These are phyloP conservation scores for Mallateleia sp. DNA, from an alignment of 2,888 invertebrate genomes.

Conservation along the genomic window DNA sequence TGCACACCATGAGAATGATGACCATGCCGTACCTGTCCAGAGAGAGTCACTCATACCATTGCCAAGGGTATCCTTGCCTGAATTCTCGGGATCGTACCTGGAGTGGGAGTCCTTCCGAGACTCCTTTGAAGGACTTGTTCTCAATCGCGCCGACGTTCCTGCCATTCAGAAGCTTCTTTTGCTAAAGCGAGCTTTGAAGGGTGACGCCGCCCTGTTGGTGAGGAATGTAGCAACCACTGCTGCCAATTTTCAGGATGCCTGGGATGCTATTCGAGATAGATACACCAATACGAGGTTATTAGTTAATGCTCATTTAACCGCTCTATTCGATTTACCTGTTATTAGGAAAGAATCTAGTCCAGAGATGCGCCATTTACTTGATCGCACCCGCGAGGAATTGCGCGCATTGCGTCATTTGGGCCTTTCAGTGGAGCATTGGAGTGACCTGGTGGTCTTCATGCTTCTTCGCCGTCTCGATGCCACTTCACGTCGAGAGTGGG, in stretches of 20 bases:
- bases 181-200: conserved; percentile 59
- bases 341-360: conserved; percentile 35
- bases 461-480: no score
- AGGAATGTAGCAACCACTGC: conserved; percentile 53
- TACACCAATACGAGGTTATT: conserved; percentile 70
- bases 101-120: conserved; percentile 41
- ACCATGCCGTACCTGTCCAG: no score
- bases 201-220: conserved; percentile 56
- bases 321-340: conserved; percentile 55
- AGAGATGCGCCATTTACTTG: conserved; percentile 38
- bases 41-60: no score
- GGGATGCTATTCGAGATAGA: conserved; percentile 56
- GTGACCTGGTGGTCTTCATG: no score
- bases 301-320: conserved; percentile 46
- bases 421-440: no score
- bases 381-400: conserved; percentile 2
- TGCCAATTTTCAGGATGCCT: conserved; percentile 64
- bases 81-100: conserved; percentile 9
- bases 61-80: conserved; percentile 19
- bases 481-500: no score
- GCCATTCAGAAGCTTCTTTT: conserved; percentile 69
- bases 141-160: conserved; percentile 12
- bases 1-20: no score
- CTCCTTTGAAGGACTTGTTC: conserved; percentile 16
- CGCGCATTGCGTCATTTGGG: background rate